A percentile compares a stretch with the other conserved stretches of the same genome.
These are phyloP conservation scores for Anaspis maculata DNA, from an alignment of 2,888 invertebrate genomes.

Conservation along the genomic window DNA sequence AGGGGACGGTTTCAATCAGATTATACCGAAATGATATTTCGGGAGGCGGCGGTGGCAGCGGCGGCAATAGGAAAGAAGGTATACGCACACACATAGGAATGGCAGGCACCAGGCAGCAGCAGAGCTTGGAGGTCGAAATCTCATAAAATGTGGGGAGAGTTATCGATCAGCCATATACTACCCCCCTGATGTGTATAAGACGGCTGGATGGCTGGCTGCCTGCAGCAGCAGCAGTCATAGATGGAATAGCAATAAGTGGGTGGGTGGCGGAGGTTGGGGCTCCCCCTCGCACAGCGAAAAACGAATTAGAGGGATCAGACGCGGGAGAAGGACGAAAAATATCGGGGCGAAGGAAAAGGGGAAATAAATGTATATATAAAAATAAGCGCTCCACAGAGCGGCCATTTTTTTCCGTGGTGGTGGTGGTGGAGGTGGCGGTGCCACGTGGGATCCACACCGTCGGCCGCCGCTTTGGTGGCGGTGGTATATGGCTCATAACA, in stretches of 20 bases:
- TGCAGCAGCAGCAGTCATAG: too few relatives aligned
- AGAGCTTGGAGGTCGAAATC: conserved; percentile 33
- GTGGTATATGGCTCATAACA: conserved; percentile 16
- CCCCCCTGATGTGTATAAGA: conserved; percentile 30
- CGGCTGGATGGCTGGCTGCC: too few relatives aligned
- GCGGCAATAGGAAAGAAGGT: too few relatives aligned
- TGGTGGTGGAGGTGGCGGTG: too few relatives aligned
- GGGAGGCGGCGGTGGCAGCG: conserved; percentile 18
- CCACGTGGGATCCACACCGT: conserved; percentile 4
- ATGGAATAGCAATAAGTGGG: conserved; percentile 42
- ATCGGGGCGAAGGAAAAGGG: conserved; percentile 39
- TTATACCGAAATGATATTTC: conserved; percentile 27
- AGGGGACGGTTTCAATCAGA: conserved; percentile 24
- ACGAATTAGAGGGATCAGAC: too few relatives aligned
- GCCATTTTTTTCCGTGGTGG: too few relatives aligned
- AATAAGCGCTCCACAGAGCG: conserved; percentile 35
- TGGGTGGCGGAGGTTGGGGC: conserved; percentile 31
- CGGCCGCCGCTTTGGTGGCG: background rate
- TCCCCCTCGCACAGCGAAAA: conserved; percentile 13
- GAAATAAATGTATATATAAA: conserved; percentile 38
- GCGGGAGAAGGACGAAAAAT: conserved; percentile 36
- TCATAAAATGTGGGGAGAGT: conserved; percentile 35
- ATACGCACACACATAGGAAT: conserved; percentile 15
- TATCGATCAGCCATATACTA: conserved; percentile 37
- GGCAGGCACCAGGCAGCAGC: conserved; percentile 19